Conservation (phyloP, 2,888 invertebrate species). For the Troides helena region DNA sequence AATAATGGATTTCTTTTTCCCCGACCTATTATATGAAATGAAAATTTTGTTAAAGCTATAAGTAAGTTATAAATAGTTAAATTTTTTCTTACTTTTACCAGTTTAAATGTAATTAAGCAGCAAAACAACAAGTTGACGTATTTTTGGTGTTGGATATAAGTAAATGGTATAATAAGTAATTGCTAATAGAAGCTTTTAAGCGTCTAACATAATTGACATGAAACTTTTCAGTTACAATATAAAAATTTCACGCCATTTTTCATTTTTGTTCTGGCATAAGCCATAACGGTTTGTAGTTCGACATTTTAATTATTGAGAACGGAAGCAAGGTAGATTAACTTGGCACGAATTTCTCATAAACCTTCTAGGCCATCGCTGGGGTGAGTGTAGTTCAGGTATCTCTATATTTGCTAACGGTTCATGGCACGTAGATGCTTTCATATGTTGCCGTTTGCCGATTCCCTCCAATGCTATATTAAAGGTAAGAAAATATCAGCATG, state of each 20-base stretch:
- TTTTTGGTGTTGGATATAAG: no score
- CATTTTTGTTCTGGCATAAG: slow-evolving; percentile 3
- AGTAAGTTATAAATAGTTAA: no score
- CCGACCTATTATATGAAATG: no score
- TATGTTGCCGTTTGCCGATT: neutral
- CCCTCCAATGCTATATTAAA: neutral
- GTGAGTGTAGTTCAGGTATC: slow-evolving; percentile 34
- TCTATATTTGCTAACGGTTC: slow-evolving; percentile 36
- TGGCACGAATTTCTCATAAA: slow-evolving; percentile 72
- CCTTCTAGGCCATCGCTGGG: slow-evolving; percentile 66
- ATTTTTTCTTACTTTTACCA: no score
- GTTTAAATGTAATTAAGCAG: no score
- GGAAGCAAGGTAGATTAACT: slow-evolving; percentile 69
- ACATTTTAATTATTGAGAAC: slow-evolving; percentile 56
- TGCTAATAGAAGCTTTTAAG: no score
- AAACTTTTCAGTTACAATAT: no score
- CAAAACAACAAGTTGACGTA: no score
- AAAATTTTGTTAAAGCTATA: no score
- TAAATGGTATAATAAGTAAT: no score
- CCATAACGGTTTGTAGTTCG: slow-evolving; percentile 17
- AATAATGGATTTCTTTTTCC: no score
- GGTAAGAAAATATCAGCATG: neutral
- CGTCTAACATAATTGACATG: no score
- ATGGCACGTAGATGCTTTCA: neutral
- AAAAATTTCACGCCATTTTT: neutral